Conservation (phyloP, 2,888 invertebrate genomes). For the Formica aserva region DNA sequence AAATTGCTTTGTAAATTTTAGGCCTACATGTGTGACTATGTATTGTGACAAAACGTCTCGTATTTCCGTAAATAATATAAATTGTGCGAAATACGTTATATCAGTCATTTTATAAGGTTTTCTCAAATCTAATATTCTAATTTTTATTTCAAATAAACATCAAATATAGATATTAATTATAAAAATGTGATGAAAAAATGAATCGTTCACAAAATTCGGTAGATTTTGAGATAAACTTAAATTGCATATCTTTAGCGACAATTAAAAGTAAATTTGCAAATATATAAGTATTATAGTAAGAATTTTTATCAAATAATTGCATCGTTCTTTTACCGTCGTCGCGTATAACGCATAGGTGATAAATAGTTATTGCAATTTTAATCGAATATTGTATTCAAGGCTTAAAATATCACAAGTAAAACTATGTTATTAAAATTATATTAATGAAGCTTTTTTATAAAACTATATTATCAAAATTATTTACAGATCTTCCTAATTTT, state of each 20-base stretch:
- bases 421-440: neutral
- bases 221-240: neutral
- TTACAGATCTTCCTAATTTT: neutral
- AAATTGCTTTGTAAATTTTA: slow-evolving; percentile 28
- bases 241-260: neutral
- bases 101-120: neutral
- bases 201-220: neutral
- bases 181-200: neutral
- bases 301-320: neutral
- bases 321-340: neutral
- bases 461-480: neutral
- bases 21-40: neutral
- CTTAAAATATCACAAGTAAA: neutral
- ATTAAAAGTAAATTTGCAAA: slow-evolving; percentile 6
- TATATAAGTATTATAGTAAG: neutral
- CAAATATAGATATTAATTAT: neutral
- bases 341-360: neutral
- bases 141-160: slow-evolving; percentile 3
- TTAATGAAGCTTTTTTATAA: no score
- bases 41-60: neutral
- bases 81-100: neutral
- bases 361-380: neutral
- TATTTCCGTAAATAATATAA: neutral
- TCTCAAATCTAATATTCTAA: neutral
- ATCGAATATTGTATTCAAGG: neutral